These are phyloP conservation scores for Perizoma affinitatum DNA, from an alignment of 2,888 invertebrate species.

Conservation along the genomic window DNA sequence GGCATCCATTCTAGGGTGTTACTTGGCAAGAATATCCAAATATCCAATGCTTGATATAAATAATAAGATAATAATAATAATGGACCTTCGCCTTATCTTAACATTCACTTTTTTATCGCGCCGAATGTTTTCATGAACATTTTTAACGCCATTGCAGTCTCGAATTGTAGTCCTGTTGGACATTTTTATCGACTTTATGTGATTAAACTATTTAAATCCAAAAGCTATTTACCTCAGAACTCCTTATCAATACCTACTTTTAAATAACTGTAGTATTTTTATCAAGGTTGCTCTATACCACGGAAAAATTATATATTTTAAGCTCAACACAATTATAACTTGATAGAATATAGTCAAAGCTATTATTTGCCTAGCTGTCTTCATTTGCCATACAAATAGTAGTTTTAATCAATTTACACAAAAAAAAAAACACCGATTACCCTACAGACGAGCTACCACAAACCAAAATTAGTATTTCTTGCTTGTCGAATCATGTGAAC, in stretches of 20 bases:
- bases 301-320: too few relatives aligned
- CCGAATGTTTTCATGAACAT: constrained; percentile 6
- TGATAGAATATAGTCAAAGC: too few relatives aligned
- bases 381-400: too few relatives aligned
- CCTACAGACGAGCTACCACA: too few relatives aligned
- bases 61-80: constrained; percentile 20
- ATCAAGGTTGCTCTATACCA: too few relatives aligned
- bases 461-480: constrained; percentile 51
- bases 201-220: neutral
- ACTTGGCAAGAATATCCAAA: constrained; percentile 34
- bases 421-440: too few relatives aligned
- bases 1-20: constrained; percentile 26
- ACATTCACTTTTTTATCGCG: constrained; percentile 9
- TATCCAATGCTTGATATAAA: constrained; percentile 10
- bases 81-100: constrained; percentile 17
- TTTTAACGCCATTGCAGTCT: constrained; percentile 8
- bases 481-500: constrained; percentile 65
- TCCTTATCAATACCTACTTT: too few relatives aligned
- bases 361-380: too few relatives aligned
- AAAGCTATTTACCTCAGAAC: too few relatives aligned
- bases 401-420: too few relatives aligned
- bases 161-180: constrained; percentile 9
- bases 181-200: constrained; percentile 10
- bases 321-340: too few relatives aligned
- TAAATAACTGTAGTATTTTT: too few relatives aligned